Base-by-base conservation (phyloP, 2,888 invertebrate species). In the Orthonevra nobilis region DNA sequence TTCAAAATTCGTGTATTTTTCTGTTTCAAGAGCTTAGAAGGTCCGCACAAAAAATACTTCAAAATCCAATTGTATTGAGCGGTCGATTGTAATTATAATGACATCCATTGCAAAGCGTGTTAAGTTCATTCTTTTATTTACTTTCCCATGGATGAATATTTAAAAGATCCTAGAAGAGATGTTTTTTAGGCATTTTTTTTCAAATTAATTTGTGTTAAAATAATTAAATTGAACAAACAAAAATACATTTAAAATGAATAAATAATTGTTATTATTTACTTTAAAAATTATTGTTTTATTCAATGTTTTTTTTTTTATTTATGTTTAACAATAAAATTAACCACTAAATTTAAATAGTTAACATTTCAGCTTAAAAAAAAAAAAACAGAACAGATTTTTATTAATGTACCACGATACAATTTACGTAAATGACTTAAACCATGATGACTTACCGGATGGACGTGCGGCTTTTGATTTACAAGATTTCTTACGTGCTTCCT, bases 401-500 rank as follows among this genome's bases (percentile, higher is more conserved):
- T 6, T 63, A n/a, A n/a, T n/a, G n/a, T n/a, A n/a, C n/a, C n/a
- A n/a, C n/a, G n/a, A n/a, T n/a, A n/a, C n/a, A n/a, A n/a, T 77
- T 81, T 83, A 83, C 19, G 83, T 84, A 69, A 84, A 82, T 42
- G 83, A 73, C 68, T 84, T 84, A 44, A 84, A 83, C 83, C 83
- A 84, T 15, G 83, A 74, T 40, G 81, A 83, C 84, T 84, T 84
- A 84, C 84, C 84, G 36, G 83, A 82, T 42, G 83, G 74, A 72
- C 89, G 87, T 52, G 85, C 83, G 61, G 85, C 83, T 82, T 89
- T 89, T 64, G 86, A 84, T 83, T 88, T 89, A 34, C 83, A 82
- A 44, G 86, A 84, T 83, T 89, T 89, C 82, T 89, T 88, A 68
- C 89, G 87, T 12, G 85, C 81, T 63, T 89, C 89, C 69, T 83